A percentile compares a stretch with the other conserved stretches of the same genome.
phyloP scores from a whole-genome alignment of 2,113 vertebrate species.

The Porphyrio hochstetteri region DNA sequence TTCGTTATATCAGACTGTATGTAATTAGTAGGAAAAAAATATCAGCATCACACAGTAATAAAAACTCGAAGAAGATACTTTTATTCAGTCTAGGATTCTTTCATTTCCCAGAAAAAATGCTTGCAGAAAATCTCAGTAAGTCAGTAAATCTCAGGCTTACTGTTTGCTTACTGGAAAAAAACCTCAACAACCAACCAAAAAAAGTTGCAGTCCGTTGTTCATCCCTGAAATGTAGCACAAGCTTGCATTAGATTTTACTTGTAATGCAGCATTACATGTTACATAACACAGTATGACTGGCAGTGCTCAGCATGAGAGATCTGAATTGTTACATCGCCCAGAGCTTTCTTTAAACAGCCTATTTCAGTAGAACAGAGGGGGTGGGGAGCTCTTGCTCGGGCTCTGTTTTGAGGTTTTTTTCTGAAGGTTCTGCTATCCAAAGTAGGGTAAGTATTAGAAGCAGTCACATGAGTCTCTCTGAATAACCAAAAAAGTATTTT shows the following conservation, averaged over 20 bases:
- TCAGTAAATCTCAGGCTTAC: neutral
- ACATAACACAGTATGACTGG: neutral
- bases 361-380: neutral
- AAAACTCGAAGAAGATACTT: neutral
- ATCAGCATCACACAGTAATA: neutral
- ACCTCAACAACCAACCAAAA: too few species aligned
- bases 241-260: neutral
- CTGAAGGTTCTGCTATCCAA: neutral
- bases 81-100: neutral
- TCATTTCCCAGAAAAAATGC: neutral
- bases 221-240: neutral
- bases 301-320: neutral
- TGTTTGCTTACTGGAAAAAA: neutral
- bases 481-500: neutral
- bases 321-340: neutral
- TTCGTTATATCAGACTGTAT: neutral
- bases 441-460: neutral
- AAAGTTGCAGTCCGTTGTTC: neutral
- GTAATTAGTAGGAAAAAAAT: neutral
- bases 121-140: neutral
- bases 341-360: neutral
- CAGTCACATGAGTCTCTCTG: neutral
- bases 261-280: neutral
- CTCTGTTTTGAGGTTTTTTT: neutral
- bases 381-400: too few species aligned